Conservation (phyloP, 2,888 invertebrate genomes). For the Xestia c-nigrum region DNA sequence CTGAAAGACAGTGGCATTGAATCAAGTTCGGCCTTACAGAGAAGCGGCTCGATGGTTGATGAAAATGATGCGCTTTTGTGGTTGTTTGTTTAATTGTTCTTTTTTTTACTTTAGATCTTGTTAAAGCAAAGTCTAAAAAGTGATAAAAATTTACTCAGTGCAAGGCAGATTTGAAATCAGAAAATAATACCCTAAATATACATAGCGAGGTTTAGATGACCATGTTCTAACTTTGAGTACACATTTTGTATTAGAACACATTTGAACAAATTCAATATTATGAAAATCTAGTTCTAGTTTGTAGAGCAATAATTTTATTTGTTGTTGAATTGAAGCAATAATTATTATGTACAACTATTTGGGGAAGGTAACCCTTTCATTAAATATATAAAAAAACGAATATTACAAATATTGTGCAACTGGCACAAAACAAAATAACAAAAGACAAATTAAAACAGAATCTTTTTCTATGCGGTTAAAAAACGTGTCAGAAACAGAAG, state of each 20-base stretch:
- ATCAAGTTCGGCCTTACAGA: slow-evolving; percentile 9
- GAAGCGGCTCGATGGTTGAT: neutral
- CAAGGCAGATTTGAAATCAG: neutral
- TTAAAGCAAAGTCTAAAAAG: neutral
- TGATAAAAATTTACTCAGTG: neutral
- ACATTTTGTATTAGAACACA: neutral
- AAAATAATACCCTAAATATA: neutral
- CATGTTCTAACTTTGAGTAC: neutral
- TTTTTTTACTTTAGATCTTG: neutral
- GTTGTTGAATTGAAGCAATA: neutral
- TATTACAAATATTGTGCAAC: neutral
- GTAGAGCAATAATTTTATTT: neutral
- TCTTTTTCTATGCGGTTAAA: neutral
- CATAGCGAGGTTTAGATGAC: neutral
- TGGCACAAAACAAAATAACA: neutral
- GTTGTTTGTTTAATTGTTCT: too few relatives aligned
- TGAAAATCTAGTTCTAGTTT: neutral
- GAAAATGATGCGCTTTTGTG: slow-evolving; percentile 29
- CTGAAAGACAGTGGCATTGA: slow-evolving; percentile 41
- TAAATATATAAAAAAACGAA: too few relatives aligned
- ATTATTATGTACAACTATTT: neutral
- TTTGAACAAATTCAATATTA: neutral
- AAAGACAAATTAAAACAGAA: neutral
- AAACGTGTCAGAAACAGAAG: neutral
- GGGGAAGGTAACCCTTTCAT: neutral